Evolutionary conservation across 2,797 vertebrate species (phyloP), one percentile per base, ranked within the genome.

Genomic region (Muscicapa comitata): DNA sequence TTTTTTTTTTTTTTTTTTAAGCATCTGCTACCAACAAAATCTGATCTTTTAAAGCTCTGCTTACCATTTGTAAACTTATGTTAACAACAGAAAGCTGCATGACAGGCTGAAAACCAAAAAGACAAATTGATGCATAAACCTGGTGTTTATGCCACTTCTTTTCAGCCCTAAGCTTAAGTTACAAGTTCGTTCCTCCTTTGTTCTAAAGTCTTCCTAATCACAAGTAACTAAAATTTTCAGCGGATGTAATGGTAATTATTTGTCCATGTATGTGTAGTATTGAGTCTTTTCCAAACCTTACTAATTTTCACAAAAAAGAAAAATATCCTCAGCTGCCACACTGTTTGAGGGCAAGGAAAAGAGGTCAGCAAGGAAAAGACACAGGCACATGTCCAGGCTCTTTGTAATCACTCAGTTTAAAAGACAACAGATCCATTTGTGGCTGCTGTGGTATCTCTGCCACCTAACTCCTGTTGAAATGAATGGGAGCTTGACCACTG

Each of bases 101-200:
- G 82, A 93, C 92, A 86, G 53, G 73, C 79, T 86, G 73, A 91
- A 96, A 96, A 94, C 37, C n/a, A 73, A 42, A 82, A 71, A 23
- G 59, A 90, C 55, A 90, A 86, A 91, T 86, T 21, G 71, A 88
- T 92, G 74, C 58, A 42, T 92, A 86, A 95, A 82, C 25, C 26
- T 80, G 38, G 33, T 76, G 74, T 92, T 93, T 55, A 68, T 76
- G 54, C 42, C 5, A 3, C 35, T 87, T 92, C 74, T 89, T 89
- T 80, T 43, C 62, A 87, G 72, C 78, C 61, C n/a, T 85, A 53
- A 71, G 71, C 51, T 91, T 65, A 59, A 92, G 18, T 79, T 87
- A 53, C 25, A 58, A 67, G 23, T 77, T 85, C 55, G 29, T 75
- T 92, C 75, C 54, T 79, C 57, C 72, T 93, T 87, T 79, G 48